Percentiles rank a stretch among this genome's conserved stretches.
Evolutionary conservation across 2,797 vertebrate genomes (phyloP).

Genomic region (Myripristis jacobus): DNA sequence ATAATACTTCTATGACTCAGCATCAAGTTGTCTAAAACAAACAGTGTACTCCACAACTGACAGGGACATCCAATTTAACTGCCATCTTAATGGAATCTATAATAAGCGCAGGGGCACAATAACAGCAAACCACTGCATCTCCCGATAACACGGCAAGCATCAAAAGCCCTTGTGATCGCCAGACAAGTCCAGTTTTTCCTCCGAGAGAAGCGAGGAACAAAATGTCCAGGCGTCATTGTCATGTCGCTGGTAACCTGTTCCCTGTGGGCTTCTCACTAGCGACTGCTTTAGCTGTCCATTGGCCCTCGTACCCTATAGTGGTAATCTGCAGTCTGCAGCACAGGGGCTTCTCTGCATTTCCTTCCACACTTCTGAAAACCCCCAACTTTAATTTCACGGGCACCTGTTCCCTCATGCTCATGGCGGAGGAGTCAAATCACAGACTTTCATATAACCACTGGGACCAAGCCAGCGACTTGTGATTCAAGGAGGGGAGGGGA

Average conservation of each 20-base stretch:
- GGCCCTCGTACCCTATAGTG: slow-evolving; percentile 51
- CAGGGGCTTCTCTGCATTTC: slow-evolving; percentile 55
- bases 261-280: slow-evolving; percentile 53
- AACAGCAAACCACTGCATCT: slow-evolving; percentile 79
- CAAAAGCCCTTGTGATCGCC: slow-evolving; percentile 76
- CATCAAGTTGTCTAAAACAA: slow-evolving; percentile 83
- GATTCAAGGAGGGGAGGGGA: slow-evolving; percentile 28
- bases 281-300: slow-evolving; percentile 50
- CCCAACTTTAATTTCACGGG: slow-evolving; percentile 80
- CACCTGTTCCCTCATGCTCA: slow-evolving; percentile 77
- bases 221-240: slow-evolving; percentile 73
- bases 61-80: slow-evolving; percentile 85
- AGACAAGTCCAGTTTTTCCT: slow-evolving; percentile 72
- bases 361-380: slow-evolving; percentile 56
- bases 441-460: slow-evolving; percentile 67
- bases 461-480: slow-evolving; percentile 47
- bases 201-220: slow-evolving; percentile 63
- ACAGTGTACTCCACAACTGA: slow-evolving; percentile 82
- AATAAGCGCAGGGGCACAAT: slow-evolving; percentile 82
- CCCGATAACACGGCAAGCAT: slow-evolving; percentile 77
- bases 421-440: slow-evolving; percentile 66
- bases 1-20: slow-evolving; percentile 83
- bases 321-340: slow-evolving; percentile 73
- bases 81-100: slow-evolving; percentile 90
- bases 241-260: slow-evolving; percentile 62